Percentiles rank a stretch among this genome's conserved stretches.
phyloP scores from a whole-genome alignment of 2,113 vertebrate genomes.

The Pelecanoides urinatrix region DNA sequence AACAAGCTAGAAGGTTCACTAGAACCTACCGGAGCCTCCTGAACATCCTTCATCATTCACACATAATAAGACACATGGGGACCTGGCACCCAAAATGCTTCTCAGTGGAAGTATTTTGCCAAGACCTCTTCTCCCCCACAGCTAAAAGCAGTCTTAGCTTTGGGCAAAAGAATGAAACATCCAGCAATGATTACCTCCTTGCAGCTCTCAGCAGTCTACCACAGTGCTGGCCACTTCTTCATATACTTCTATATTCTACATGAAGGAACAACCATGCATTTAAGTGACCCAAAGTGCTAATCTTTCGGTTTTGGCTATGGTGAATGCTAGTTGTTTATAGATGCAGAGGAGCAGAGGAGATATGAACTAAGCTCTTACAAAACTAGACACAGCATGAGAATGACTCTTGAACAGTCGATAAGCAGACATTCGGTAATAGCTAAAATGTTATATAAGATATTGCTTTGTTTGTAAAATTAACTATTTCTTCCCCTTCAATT shows the following conservation, averaged over 20 bases:
- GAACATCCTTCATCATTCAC: neutral
- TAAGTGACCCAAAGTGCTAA: neutral
- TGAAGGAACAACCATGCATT: neutral
- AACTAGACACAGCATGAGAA: neutral
- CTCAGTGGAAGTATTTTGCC: neutral
- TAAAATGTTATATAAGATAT: neutral
- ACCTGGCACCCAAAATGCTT: neutral
- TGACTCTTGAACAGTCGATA: neutral
- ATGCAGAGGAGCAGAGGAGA: neutral
- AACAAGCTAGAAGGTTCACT: neutral
- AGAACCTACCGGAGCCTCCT: neutral
- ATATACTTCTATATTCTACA: neutral
- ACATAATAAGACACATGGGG: accelerated
- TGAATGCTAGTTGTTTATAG: neutral
- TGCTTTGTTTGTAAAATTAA: neutral
- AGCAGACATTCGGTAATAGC: neutral
- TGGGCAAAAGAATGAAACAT: neutral
- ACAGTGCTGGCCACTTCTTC: neutral
- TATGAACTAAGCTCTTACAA: neutral
- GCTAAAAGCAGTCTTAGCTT: neutral
- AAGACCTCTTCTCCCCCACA: neutral
- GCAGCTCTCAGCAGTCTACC: neutral
- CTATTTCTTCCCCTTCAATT: neutral
- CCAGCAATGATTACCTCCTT: neutral
- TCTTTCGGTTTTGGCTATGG: neutral